These are phyloP conservation scores for Dryadula phaetusa DNA, from an alignment of 2,888 invertebrate genomes.

Conservation along the genomic window DNA sequence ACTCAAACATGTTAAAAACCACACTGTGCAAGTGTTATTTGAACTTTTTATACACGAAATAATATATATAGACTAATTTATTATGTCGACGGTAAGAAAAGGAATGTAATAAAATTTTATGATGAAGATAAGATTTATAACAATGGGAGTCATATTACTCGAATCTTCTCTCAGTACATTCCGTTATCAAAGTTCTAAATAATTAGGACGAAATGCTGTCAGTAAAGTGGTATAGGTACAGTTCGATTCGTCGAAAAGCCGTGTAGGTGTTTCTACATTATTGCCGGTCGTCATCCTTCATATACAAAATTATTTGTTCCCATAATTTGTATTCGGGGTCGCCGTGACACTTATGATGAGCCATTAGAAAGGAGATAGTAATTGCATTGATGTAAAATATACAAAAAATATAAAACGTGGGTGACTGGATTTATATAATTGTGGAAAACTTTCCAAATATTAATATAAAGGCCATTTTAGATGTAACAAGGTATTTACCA, in stretches of 20 bases:
- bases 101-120: background rate
- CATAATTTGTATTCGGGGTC: slow-evolving; percentile 82
- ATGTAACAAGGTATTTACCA: background rate
- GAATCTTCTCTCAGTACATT: slow-evolving; percentile 40
- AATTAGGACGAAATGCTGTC: slow-evolving; percentile 76
- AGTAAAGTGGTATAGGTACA: slow-evolving; percentile 60
- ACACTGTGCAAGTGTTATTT: background rate
- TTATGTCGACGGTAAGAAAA: slow-evolving; percentile 14
- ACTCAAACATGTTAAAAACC: background rate
- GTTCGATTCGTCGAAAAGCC: slow-evolving; percentile 77
- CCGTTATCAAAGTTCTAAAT: slow-evolving; percentile 53
- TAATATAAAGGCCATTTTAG: background rate
- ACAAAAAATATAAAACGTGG: slow-evolving; percentile 57
- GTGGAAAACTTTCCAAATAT: slow-evolving; percentile 12
- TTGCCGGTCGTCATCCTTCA: slow-evolving; percentile 71
- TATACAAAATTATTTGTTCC: slow-evolving; percentile 78
- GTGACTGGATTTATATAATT: slow-evolving; percentile 52
- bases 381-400: slow-evolving; percentile 70
- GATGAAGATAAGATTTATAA: slow-evolving; percentile 2
- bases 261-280: slow-evolving; percentile 77
- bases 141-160: background rate
- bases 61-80: background rate
- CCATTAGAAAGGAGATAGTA: slow-evolving; percentile 81
- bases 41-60: background rate
- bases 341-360: slow-evolving; percentile 75